Conservation (phyloP, 2,113 vertebrate genomes). For the Ciconia stormi region DNA sequence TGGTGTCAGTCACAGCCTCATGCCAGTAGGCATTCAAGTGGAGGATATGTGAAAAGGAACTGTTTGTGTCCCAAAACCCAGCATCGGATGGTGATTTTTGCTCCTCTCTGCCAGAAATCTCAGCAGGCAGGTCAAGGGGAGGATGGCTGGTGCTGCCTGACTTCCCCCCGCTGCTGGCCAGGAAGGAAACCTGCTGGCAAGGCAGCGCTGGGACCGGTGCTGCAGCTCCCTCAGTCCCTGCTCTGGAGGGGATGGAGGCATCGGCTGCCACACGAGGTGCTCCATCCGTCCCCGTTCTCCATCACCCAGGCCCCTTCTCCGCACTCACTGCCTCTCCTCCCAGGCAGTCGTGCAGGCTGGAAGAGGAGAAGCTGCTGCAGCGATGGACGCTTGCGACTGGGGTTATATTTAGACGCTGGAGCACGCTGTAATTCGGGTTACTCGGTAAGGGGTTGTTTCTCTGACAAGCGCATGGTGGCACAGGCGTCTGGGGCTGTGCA, state of each 20-base stretch:
- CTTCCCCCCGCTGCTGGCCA: background rate
- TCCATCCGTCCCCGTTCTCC: background rate
- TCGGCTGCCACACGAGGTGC: background rate
- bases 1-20: background rate
- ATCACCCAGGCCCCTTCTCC: background rate
- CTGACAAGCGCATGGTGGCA: background rate
- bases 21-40: background rate
- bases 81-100: background rate
- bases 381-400: accelerated
- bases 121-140: background rate
- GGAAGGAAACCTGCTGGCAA: background rate
- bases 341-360: background rate
- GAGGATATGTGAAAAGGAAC: background rate
- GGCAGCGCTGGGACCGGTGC: background rate
- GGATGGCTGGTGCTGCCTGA: background rate
- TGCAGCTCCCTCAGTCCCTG: background rate
- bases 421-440: background rate
- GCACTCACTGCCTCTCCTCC: background rate
- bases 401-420: background rate
- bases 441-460: background rate
- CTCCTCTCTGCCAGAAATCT: background rate
- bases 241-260: background rate
- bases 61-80: background rate
- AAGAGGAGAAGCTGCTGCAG: background rate
- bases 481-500: background rate